These are phyloP conservation scores for Samia ricini DNA, from an alignment of 1,140 invertebrate genomes.

Conservation along the genomic window DNA sequence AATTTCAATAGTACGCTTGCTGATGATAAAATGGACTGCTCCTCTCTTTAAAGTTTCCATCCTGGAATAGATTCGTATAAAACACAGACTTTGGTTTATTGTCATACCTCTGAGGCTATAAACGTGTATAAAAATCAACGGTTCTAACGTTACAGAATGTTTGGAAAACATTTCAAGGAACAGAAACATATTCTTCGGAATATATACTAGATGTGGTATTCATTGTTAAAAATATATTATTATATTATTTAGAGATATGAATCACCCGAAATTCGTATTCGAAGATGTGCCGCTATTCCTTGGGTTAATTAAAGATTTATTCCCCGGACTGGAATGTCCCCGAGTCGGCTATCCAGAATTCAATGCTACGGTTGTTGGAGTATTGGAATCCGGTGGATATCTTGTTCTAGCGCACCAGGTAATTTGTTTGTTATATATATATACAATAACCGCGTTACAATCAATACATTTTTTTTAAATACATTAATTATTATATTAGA, in stretches of 20 bases:
- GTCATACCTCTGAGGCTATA: too few relatives aligned
- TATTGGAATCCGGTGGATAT: conserved; percentile 83
- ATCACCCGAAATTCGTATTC: conserved; percentile 93
- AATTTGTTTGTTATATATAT: neutral
- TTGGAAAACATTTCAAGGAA: too few relatives aligned
- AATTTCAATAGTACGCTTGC: too few relatives aligned
- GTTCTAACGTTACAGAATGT: too few relatives aligned
- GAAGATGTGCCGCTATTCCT: conserved; percentile 94
- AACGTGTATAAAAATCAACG: too few relatives aligned
- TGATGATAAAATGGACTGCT: too few relatives aligned
- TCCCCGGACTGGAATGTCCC: conserved; percentile 92
- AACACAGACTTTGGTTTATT: too few relatives aligned
- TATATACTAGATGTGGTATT: too few relatives aligned
- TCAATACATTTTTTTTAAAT: neutral
- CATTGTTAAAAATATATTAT: conserved; percentile 1
- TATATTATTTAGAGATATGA: conserved; percentile 85
- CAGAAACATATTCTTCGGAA: too few relatives aligned
- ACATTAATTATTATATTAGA: neutral
- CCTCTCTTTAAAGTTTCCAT: too few relatives aligned
- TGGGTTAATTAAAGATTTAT: conserved; percentile 92
- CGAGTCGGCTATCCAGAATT: conserved; percentile 91
- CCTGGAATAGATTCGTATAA: too few relatives aligned
- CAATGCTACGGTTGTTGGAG: conserved; percentile 85
- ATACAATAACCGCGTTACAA: neutral
- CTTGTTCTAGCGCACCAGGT: conserved; percentile 86